Conservation (phyloP, 1,140 invertebrate species). For the Trachelipus rathkii region DNA sequence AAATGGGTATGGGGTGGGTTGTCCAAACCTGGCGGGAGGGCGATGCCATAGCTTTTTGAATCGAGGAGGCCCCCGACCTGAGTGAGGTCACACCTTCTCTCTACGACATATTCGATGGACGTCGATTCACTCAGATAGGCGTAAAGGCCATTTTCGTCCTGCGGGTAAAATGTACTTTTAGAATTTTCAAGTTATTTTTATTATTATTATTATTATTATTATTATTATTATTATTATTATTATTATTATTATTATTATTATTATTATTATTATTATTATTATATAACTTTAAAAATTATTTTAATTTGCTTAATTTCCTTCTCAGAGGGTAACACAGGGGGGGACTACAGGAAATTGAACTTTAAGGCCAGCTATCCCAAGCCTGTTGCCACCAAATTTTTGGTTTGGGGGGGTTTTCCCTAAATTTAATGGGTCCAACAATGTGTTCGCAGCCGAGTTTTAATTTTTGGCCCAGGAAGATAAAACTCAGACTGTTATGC, state of each 20-base stretch:
- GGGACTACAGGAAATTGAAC: no score
- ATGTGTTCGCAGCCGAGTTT: no score
- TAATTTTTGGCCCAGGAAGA: no score
- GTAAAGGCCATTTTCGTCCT: conserved; percentile 59
- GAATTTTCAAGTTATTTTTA: background rate
- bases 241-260: background rate
- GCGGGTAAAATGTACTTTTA: background rate
- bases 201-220: background rate
- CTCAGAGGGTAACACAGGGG: no score
- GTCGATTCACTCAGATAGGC: conserved; percentile 83
- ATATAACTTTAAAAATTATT: no score
- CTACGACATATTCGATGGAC: conserved; percentile 71
- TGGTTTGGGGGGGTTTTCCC: no score
- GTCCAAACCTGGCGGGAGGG: conserved; percentile 54
- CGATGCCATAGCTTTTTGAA: conserved; percentile 77
- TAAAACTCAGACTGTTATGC: no score
- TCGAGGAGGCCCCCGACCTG: conserved; percentile 72
- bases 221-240: background rate
- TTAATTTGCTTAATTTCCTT: no score
- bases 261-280: background rate
- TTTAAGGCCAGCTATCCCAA: no score
- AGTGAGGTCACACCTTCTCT: conserved; percentile 68
- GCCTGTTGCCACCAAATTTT: no score
- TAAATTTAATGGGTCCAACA: no score
- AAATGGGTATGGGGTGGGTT: no score